Conservation (phyloP, 2,888 invertebrate species). For the Lycaena phlaeas region DNA sequence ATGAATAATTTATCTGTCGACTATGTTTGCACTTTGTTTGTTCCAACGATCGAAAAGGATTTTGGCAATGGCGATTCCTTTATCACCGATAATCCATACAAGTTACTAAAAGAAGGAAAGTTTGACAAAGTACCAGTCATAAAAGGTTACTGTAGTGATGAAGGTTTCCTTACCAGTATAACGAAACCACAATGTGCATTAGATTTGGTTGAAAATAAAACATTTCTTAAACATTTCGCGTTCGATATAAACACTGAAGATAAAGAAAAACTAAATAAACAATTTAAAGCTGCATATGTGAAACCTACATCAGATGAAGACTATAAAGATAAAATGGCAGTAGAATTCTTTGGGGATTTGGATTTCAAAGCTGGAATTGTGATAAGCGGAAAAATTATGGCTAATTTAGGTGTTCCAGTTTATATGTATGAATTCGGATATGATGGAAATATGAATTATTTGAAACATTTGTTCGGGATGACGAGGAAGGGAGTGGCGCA, state of each 20-base stretch:
- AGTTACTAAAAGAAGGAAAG: constrained; percentile 38
- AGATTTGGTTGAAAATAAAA: constrained; percentile 25
- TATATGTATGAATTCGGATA: constrained; percentile 36
- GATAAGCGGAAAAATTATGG: constrained; percentile 25
- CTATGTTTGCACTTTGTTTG: constrained; percentile 32
- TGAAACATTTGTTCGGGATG: constrained; percentile 24
- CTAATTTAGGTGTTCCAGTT: constrained; percentile 25
- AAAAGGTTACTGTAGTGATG: constrained; percentile 58
- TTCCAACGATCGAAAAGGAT: constrained; percentile 40
- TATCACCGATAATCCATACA: constrained; percentile 41
- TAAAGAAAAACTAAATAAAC: constrained; percentile 18
- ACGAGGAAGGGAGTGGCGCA: constrained; percentile 32
- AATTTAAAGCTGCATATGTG: constrained; percentile 21
- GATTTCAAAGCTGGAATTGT: constrained; percentile 34
- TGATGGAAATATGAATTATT: constrained; percentile 31
- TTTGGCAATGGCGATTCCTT: constrained; percentile 31
- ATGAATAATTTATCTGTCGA: constrained; percentile 20
- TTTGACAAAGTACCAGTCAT: constrained; percentile 50
- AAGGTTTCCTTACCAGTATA: constrained; percentile 44
- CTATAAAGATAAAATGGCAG: constrained; percentile 24
- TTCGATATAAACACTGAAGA: constrained; percentile 24
- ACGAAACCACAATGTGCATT: constrained; percentile 25
- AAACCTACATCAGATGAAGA: constrained; percentile 17
- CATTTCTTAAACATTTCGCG: constrained; percentile 27
- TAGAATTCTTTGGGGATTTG: constrained; percentile 38